phyloP scores from a whole-genome alignment of 2,888 invertebrate species.

The Punctoribates punctum region DNA sequence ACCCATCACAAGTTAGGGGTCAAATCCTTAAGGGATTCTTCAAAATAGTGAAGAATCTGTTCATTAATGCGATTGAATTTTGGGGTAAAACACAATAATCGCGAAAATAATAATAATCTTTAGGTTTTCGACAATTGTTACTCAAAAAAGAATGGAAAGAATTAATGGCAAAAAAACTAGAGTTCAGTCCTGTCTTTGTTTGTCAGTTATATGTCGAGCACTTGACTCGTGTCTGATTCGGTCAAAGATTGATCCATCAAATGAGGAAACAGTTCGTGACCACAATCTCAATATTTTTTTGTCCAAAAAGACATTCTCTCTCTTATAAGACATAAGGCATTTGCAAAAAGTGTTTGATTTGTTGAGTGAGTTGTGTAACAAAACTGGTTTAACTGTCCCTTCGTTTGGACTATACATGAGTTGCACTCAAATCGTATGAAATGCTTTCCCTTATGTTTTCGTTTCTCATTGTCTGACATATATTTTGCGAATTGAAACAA shows the following conservation, averaged over 20 bases:
- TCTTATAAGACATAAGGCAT: neutral
- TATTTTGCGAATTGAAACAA: neutral
- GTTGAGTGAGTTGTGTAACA: neutral
- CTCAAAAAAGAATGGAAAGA: neutral
- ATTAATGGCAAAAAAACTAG: neutral
- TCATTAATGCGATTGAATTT: too few species aligned
- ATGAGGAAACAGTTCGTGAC: constrained; percentile 20
- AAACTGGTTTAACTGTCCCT: neutral
- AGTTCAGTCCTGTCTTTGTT: neutral
- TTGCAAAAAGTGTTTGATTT: neutral
- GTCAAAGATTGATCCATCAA: constrained; percentile 12
- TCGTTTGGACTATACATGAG: neutral
- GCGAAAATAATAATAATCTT: too few species aligned
- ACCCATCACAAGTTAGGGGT: too few species aligned
- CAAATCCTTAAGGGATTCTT: too few species aligned
- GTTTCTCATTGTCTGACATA: neutral
- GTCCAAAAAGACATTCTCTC: neutral
- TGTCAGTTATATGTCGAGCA: neutral
- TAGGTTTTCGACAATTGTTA: neutral
- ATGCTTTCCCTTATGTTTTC: constrained; percentile 24
- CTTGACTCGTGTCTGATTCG: neutral
- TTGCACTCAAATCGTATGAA: neutral
- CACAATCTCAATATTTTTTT: constrained; percentile 18
- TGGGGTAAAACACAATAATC: too few species aligned
- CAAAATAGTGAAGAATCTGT: too few species aligned